Percentiles rank a stretch among this genome's conserved stretches.
Conservation (phyloP, 1,140 invertebrate species). For the Drosophila bipectinata region DNA sequence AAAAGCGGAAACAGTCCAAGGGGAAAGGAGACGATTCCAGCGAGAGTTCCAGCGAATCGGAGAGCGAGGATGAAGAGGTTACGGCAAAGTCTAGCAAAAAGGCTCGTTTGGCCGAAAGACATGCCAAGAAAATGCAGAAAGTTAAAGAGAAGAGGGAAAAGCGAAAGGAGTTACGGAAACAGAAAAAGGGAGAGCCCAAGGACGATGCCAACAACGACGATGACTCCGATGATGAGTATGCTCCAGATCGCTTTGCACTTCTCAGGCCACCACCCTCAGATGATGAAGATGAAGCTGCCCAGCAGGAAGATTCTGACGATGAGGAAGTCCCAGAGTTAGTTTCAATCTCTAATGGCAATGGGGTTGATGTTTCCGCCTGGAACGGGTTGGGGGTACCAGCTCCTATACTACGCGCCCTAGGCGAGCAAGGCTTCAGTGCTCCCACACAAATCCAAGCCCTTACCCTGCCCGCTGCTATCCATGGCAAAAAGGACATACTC, state of each 20-base stretch:
- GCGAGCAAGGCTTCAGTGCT: constrained; percentile 89
- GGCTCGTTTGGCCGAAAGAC: constrained; percentile 54
- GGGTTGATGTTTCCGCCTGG: constrained; percentile 86
- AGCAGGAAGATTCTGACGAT: constrained; percentile 8
- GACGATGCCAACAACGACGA: constrained; percentile 12
- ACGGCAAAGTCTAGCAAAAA: constrained; percentile 41
- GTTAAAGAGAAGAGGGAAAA: constrained; percentile 61
- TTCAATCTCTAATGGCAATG: neutral
- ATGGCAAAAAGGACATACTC: constrained; percentile 92
- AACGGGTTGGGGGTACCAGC: constrained; percentile 88
- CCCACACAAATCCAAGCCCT: constrained; percentile 94
- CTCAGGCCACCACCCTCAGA: constrained; percentile 56
- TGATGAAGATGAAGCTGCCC: constrained; percentile 2
- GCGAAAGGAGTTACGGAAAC: constrained; percentile 62
- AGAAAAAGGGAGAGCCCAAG: constrained; percentile 24
- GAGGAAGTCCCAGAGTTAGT: constrained; percentile 45
- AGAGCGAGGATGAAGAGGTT: constrained; percentile 24
- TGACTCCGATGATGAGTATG: constrained; percentile 48
- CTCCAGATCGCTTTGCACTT: constrained; percentile 61
- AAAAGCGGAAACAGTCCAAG: constrained; percentile 42
- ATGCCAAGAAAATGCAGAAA: constrained; percentile 54
- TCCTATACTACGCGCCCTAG: constrained; percentile 89
- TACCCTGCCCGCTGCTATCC: constrained; percentile 93
- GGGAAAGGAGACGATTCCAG: constrained; percentile 36
- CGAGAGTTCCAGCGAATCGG: constrained; percentile 52